Conservation (phyloP, 1,140 invertebrate genomes). For the Bombus superbus region DNA sequence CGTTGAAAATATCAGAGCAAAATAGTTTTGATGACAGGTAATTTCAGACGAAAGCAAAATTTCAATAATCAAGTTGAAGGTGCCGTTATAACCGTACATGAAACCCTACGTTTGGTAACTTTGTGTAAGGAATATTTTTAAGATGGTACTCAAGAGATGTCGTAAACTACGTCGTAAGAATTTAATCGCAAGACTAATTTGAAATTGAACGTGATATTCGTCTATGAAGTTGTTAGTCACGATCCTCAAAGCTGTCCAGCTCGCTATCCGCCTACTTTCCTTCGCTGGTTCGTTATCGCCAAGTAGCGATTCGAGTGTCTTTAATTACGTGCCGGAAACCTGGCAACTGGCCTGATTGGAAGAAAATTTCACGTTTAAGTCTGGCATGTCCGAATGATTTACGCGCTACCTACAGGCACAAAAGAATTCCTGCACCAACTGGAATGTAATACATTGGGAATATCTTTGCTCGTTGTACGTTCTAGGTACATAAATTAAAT, state of each 20-base stretch:
- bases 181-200: conserved; percentile 39
- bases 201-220: conserved; percentile 59
- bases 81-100: not conserved
- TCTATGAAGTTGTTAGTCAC: conserved; percentile 80
- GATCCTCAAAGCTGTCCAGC: conserved; percentile 73
- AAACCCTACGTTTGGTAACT: not conserved
- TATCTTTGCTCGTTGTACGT: not conserved
- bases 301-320: conserved; percentile 63
- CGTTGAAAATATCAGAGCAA: not conserved
- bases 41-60: not conserved
- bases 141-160: not conserved
- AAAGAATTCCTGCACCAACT: not conserved
- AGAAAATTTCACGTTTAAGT: conserved; percentile 61
- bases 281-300: conserved; percentile 66
- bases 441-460: not conserved
- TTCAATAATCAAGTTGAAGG: not conserved
- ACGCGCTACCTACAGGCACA: not conserved
- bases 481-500: conserved; percentile 41
- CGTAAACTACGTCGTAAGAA: conserved; percentile 56
- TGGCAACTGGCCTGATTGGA: conserved; percentile 61
- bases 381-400: conserved; percentile 27
- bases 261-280: conserved; percentile 60
- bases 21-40: not conserved
- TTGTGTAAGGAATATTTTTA: not conserved
- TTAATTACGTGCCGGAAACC: conserved; percentile 69